A percentile compares a stretch with the other conserved stretches of the same genome.
Conservation (phyloP, 2,888 invertebrate genomes). For the Orthosia gothica region DNA sequence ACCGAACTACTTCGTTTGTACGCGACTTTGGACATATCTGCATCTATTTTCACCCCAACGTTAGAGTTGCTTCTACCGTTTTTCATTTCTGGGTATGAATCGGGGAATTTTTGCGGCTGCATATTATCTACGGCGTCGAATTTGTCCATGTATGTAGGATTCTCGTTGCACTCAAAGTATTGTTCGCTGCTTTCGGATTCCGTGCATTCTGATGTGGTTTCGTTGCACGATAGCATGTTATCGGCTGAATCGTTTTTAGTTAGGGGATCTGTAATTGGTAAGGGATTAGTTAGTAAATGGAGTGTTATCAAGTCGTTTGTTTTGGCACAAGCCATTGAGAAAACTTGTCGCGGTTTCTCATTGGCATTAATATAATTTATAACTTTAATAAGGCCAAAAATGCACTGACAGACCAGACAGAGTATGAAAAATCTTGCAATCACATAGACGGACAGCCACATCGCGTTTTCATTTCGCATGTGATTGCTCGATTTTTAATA, state of each 20-base stretch:
- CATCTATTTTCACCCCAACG: constrained; percentile 79
- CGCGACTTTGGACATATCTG: constrained; percentile 85
- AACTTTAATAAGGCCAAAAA: no score
- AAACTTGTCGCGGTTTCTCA: background rate
- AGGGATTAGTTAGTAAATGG: constrained; percentile 19
- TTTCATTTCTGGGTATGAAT: constrained; percentile 78
- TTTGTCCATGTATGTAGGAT: constrained; percentile 80
- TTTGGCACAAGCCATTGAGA: background rate
- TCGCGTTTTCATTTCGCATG: no score
- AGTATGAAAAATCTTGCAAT: no score
- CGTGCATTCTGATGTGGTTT: constrained; percentile 90
- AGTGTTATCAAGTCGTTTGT: background rate
- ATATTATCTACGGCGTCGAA: constrained; percentile 81
- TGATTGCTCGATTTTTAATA: no score
- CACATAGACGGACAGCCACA: no score
- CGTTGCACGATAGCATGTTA: constrained; percentile 89
- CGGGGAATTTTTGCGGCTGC: constrained; percentile 80
- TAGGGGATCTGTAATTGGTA: constrained; percentile 82
- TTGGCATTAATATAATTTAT: background rate
- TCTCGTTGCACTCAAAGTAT: constrained; percentile 88
- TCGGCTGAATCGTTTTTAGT: constrained; percentile 89
- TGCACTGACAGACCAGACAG: no score
- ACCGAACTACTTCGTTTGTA: constrained; percentile 88
- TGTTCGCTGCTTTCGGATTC: constrained; percentile 91
- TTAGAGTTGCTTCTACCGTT: constrained; percentile 77